Evolutionary conservation across 2,888 invertebrate species (phyloP), one percentile per base, ranked within the genome.

Genomic region (Eupithecia centaureata): DNA sequence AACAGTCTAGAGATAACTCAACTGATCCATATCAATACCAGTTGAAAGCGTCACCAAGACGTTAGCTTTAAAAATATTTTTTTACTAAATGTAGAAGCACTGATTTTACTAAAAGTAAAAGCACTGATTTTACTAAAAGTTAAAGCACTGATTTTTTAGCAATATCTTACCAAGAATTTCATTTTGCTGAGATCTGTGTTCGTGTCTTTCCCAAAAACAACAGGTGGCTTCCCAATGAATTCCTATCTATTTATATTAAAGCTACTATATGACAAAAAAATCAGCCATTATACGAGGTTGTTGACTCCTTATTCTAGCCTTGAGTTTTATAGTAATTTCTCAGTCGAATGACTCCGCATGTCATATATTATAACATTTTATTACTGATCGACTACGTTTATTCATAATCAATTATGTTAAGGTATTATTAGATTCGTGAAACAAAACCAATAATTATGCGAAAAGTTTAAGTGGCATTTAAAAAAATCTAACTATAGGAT

Each of bases 131-230:
- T 32, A 32, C 10, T 32, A 8, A 32, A 8, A 32, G n/a, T n/a
- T n/a, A n/a, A n/a, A n/a, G n/a, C n/a, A n/a, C 10, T 32, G 10
- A 8, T 4, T 8, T 32, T 47, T 30, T 56, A 4, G 15, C 30
- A 56, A 59, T 63, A 70, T 74, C 86, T 82, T 60, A 87, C 87
- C 81, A 86, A 77, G 76, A 84, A 82, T 81, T 85, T 86, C 87
- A 87, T 87, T 64, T 79, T 84, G 79, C 66, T 80, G 80, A 83
- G 83, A 81, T 84, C 78, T 79, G 78, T 75, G 70, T 78, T 75
- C 80, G 77, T 74, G 73, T 74, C 76, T 73, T 68, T 74, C 67
- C 76, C 78, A 80, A 76, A 81, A 79, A 72, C 75, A 81, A 86
- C 81, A 84, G 76, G 79, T 85, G 74, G 56, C 71, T 67, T 77